Evolutionary conservation across 2,888 invertebrate genomes (phyloP), one percentile per base, ranked within the genome.

Genomic region (Melikaiella ostensackeni): DNA sequence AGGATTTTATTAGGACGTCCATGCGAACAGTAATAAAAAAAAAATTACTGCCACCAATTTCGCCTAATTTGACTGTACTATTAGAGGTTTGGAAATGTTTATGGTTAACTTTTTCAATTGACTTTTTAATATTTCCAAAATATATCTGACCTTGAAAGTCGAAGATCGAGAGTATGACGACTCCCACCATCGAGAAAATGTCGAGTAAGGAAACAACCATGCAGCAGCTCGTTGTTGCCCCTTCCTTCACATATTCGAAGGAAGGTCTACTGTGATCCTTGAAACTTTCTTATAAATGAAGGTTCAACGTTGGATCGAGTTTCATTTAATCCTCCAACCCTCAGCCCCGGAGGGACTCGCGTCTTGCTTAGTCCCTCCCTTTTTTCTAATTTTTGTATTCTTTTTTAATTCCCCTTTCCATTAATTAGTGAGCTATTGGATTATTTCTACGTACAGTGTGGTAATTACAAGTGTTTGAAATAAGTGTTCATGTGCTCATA

Each of bases 241-340:
- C 82, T 86, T 84, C 80, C 79, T 87, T 76, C 57, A 75, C 81
- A 74, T 79, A 77, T 78, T 73, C 70, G 78, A 82, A 84, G 86
- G 87, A 88, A 89, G 88, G 88, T 84, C 81, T 86, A 30, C 30
- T 30, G 2, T 30, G 83, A 89, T 87, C 88, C 90, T 90, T 88
- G 89, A 88, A 82, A 86, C 87, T 89, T 90, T 89, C 89, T 90
- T 90, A 90, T 90, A 90, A 90, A 90, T 89, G 85, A 88, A 89
- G 89, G 87, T 87, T 84, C 85, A 75, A 78, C 82, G 81, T 79
- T 77, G 79, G 74, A 81, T 83, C 81, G 81, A 81, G 85, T 82
- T 86, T 86, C 89, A 89, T 85, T 88, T 85, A 85, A 78, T 79
- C 84, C 86, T 82, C 79, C 87, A 88, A 85, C 89, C 90, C 88